phyloP scores from a whole-genome alignment of 2,888 invertebrate species.

The Epirrita christyi region DNA sequence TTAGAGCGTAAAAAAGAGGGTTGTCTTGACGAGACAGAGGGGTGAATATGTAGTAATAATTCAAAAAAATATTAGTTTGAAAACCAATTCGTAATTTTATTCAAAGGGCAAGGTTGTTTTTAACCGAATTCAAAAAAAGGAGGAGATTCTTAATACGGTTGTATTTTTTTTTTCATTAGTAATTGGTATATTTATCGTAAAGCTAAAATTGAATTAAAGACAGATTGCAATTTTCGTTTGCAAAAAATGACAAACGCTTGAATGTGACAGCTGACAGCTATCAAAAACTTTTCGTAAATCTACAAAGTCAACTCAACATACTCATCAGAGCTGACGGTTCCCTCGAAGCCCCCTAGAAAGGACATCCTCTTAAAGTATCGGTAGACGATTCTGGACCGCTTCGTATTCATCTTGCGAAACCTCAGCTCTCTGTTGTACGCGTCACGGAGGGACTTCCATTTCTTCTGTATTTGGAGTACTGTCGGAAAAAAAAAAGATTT shows the following conservation, averaged over 20 bases:
- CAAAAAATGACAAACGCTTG: no score
- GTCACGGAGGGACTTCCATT: constrained; percentile 77
- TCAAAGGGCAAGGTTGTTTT: not conserved
- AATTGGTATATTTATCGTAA: no score
- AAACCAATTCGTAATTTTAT: not conserved
- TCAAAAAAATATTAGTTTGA: constrained; percentile 5
- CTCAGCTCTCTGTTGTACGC: constrained; percentile 75
- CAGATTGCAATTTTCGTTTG: no score
- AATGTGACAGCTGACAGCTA: no score
- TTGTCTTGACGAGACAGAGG: constrained; percentile 9
- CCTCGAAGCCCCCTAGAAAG: constrained; percentile 73
- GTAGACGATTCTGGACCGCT: constrained; percentile 64
- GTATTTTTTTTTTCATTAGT: no score
- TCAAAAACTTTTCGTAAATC: no score
- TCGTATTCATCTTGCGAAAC: constrained; percentile 53
- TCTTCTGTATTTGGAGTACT: constrained; percentile 75
- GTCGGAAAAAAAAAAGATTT: constrained; percentile 23
- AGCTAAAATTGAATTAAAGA: no score
- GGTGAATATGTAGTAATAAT: constrained; percentile 6
- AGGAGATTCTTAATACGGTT: no score
- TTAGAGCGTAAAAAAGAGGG: constrained; percentile 30
- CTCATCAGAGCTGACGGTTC: constrained; percentile 62
- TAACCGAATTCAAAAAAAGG: no score
- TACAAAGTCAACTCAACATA: constrained; percentile 38
- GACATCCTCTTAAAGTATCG: constrained; percentile 74